Conservation (phyloP, 2,113 vertebrate species). For the Morone chrysops region DNA sequence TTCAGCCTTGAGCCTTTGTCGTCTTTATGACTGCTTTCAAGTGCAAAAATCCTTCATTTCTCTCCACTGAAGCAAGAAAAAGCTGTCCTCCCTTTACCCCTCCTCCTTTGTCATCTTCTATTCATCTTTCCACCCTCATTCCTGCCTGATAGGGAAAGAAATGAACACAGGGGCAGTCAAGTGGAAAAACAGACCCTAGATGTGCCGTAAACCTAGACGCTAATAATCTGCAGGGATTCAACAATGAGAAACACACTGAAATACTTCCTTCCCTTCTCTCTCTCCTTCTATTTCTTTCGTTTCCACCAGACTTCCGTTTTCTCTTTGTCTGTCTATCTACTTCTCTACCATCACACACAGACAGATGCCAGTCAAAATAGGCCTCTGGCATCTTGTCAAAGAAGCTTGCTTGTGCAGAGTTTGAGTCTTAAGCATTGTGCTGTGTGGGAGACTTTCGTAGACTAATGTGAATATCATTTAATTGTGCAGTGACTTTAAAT, state of each 20-base stretch:
- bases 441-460: not conserved
- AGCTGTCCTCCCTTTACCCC: constrained; percentile 66
- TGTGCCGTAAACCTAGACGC: constrained; percentile 53
- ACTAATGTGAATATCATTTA: too few relatives aligned
- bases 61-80: constrained; percentile 74
- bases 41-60: constrained; percentile 67
- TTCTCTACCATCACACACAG: constrained; percentile 8
- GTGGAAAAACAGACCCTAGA: constrained; percentile 62
- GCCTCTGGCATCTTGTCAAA: constrained; percentile 27
- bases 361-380: constrained; percentile 9
- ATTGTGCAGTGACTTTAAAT: too few relatives aligned
- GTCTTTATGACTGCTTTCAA: constrained; percentile 65
- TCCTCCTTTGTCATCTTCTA: constrained; percentile 68
- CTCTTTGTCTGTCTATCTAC: constrained; percentile 36
- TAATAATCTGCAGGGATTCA: constrained; percentile 64
- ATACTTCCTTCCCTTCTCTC: constrained; percentile 17
- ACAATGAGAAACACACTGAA: constrained; percentile 43
- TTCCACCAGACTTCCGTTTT: constrained; percentile 52
- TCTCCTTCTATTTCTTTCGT: constrained; percentile 51
- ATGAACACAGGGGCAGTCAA: constrained; percentile 65
- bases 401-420: not conserved
- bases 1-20: constrained; percentile 45
- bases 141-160: constrained; percentile 63
- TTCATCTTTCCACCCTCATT: constrained; percentile 63
- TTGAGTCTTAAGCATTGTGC: not conserved